These are phyloP conservation scores for Tridacna crocea DNA, from an alignment of 2,888 invertebrate genomes.

Conservation along the genomic window DNA sequence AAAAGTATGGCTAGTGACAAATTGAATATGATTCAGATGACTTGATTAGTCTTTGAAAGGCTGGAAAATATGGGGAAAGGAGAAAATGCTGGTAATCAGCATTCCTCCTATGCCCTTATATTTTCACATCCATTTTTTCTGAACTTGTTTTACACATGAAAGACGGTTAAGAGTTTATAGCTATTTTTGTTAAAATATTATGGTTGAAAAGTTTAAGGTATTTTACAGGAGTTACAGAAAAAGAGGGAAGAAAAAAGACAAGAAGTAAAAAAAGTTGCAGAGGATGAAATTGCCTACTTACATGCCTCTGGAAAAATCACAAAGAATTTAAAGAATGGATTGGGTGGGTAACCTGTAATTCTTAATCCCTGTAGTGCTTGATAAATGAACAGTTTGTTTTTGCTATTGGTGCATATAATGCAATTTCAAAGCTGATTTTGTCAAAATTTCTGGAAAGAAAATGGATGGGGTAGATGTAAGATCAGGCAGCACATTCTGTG, in stretches of 20 bases:
- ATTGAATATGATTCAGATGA: no score
- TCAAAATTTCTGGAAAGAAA: background rate
- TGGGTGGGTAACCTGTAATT: conserved; percentile 30
- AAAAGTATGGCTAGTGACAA: no score
- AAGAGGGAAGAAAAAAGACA: conserved; percentile 80
- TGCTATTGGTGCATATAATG: background rate
- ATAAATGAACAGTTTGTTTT: background rate
- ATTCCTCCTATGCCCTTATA: background rate
- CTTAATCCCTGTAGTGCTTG: background rate
- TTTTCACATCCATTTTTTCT: background rate
- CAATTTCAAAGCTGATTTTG: background rate
- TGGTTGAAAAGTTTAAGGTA: no score
- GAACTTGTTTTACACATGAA: no score
- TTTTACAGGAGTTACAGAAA: conserved; percentile 78
- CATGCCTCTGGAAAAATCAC: conserved; percentile 80
- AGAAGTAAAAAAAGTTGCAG: conserved; percentile 79
- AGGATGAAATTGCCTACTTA: conserved; percentile 78
- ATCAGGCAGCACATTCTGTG: no score
- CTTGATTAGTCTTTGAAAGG: no score
- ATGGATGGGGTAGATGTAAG: background rate
- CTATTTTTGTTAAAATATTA: no score
- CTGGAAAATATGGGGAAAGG: background rate
- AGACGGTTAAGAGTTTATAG: no score
- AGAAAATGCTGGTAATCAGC: background rate
- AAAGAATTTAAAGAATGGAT: conserved; percentile 69